Evolutionary conservation across 2,113 vertebrate species (phyloP), one percentile per base, ranked within the genome.

Genomic region (Zeus faber): DNA sequence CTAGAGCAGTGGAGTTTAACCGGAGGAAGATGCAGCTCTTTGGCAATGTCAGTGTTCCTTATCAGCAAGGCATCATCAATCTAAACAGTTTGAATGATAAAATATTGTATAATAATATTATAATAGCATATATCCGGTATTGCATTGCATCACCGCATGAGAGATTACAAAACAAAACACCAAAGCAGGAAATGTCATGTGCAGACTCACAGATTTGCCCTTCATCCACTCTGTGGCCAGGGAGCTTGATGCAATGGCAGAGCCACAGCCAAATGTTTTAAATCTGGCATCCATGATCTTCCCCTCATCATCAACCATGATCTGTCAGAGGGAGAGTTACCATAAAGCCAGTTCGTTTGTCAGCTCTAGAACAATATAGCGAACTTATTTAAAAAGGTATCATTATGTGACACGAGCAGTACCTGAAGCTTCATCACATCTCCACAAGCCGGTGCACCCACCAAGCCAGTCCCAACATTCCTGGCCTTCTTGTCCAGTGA

Each of bases 341-440:
- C n/a, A n/a, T n/a, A n/a, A n/a, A n/a, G 47, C 6, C 20, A n/a
- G n/a, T n/a, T n/a, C n/a, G n/a, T n/a, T n/a, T n/a, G n/a, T n/a
- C n/a, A n/a, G n/a, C n/a, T n/a, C n/a, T n/a, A n/a, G n/a, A n/a
- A n/a, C n/a, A n/a, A n/a, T n/a, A n/a, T n/a, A n/a, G n/a, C n/a
- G n/a, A n/a, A n/a, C n/a, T n/a, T n/a, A n/a, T n/a, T n/a, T n/a
- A n/a, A n/a, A n/a, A n/a, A n/a, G n/a, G n/a, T n/a, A n/a, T n/a
- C n/a, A n/a, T n/a, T n/a, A n/a, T n/a, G n/a, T n/a, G n/a, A n/a
- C n/a, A n/a, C n/a, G n/a, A n/a, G n/a, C n/a, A n/a, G 22, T 77
- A 98, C 97, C 91, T 99, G 97, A 4, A 99, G 81, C 63, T 97
- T 98, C 97, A 99, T 99, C 5, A 99, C 97, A 10, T 99, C 97